Base-by-base conservation (phyloP, 2,113 vertebrate species). In the Mionectes macconnelli region DNA sequence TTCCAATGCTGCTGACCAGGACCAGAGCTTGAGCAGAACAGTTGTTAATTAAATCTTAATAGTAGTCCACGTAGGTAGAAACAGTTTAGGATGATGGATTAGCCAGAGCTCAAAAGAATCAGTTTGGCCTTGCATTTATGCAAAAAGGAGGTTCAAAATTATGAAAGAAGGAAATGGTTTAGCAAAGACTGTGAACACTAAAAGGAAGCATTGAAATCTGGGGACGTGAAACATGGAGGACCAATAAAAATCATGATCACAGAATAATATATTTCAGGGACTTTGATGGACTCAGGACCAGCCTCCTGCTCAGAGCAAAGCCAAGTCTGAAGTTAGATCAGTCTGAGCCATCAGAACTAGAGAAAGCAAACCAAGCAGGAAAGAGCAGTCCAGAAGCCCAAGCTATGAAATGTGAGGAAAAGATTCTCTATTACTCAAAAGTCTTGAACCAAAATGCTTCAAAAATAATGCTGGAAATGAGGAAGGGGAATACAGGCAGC, bases 21-120 rank as follows among this genome's bases (percentile, higher is more conserved):
- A 92, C 70, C 3, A 0, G 91, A 55, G 60, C 76, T 90, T 74
- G 64, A 67, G 89, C 86, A 90, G 80, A 93, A 81, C 24, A 67
- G 56, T 39, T 87, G 82, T 96, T 95, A 96, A 96, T 95, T 96
- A 95, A 91, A 93, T 81, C 86, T 84, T 92, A 93, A 93, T 72
- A 87, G 83, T 40, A 75, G 83, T 23, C 93, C 76, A 12, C 22
- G 64, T 24, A 87, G 40, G 44, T 68, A 78, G 60, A 67, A 96
- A 91, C 30, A 19, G 33, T 68, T 87, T 44, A 77, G 53, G 69
- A 72, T 95, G 95, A 96, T 89, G 84, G 95, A 94, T 95, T 89
- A 94, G 72, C 52, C 2, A 3, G 30, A 78, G 16, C 44, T 87
- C 44, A 25, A 68, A 89, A 75, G 68, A 95, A 87, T 37, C 39